phyloP scores from a whole-genome alignment of 1,140 invertebrate genomes.

The Condylostylus longicornis region DNA sequence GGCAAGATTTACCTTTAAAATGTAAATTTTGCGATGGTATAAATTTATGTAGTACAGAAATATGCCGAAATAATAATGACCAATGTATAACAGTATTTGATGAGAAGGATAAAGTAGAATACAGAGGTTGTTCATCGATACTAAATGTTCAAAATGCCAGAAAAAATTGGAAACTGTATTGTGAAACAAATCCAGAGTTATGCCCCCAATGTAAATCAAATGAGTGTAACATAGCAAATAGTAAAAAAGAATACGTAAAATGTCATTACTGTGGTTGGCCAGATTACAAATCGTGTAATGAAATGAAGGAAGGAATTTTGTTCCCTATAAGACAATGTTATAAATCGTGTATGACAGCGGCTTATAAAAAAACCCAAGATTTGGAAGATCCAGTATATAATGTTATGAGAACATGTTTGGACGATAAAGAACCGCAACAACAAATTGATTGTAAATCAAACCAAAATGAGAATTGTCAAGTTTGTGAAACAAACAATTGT shows the following conservation, averaged over 20 bases:
- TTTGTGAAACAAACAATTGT: slow-evolving; percentile 12
- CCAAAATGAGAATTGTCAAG: slow-evolving; percentile 11
- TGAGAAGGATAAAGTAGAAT: slow-evolving; percentile 11
- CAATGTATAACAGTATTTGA: slow-evolving; percentile 20
- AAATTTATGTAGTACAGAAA: slow-evolving; percentile 7
- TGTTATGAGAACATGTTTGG: slow-evolving; percentile 18
- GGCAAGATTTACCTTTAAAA: slow-evolving; percentile 6
- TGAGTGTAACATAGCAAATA: slow-evolving; percentile 18
- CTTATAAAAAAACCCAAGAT: slow-evolving; percentile 19
- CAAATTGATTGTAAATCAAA: slow-evolving; percentile 13
- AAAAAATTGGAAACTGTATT: not conserved
- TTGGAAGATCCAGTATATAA: slow-evolving; percentile 13
- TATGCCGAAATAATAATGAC: slow-evolving; percentile 14
- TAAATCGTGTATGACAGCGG: slow-evolving; percentile 20
- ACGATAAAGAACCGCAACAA: slow-evolving; percentile 21
- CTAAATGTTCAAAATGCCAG: slow-evolving; percentile 18
- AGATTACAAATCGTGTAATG: slow-evolving; percentile 15
- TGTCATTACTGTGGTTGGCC: slow-evolving; percentile 20
- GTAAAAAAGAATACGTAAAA: slow-evolving; percentile 11
- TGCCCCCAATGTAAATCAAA: slow-evolving; percentile 23
- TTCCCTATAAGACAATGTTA: slow-evolving; percentile 15
- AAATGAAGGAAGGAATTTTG: slow-evolving; percentile 11
- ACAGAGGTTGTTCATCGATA: slow-evolving; percentile 23
- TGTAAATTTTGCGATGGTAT: slow-evolving; percentile 8
- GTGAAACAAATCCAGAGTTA: slow-evolving; percentile 1